A percentile compares a stretch with the other conserved stretches of the same genome.
Evolutionary conservation across 2,113 vertebrate species (phyloP).

Genomic region (Conger conger): DNA sequence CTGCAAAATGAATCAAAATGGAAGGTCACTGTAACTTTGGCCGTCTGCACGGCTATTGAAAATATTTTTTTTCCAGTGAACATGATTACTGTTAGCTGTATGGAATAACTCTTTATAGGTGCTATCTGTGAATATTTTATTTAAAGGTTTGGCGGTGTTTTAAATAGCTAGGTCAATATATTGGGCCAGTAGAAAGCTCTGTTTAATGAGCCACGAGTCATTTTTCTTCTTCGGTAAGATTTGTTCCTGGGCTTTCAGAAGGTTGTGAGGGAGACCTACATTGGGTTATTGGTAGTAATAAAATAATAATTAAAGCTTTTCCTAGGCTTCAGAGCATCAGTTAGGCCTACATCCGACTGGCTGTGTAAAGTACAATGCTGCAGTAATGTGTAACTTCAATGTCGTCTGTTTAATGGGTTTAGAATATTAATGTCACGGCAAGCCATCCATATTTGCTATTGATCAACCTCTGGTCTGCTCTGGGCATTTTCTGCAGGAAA

Average conservation of each 20-base stretch:
- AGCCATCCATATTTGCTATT: background rate
- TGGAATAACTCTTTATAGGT: no score
- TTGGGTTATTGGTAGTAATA: background rate
- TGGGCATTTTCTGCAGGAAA: background rate
- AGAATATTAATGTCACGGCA: background rate
- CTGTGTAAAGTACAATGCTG: background rate
- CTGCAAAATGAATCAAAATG: background rate
- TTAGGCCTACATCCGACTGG: background rate
- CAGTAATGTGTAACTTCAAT: background rate
- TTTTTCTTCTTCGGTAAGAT: background rate
- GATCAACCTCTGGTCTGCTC: background rate
- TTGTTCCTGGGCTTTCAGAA: background rate
- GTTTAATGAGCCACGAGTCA: background rate
- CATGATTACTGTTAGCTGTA: background rate
- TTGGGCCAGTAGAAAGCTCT: background rate
- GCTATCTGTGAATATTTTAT: no score
- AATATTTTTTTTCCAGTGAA: background rate
- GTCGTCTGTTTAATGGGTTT: background rate
- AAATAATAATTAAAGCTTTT: background rate
- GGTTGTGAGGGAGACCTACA: background rate
- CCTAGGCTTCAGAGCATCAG: background rate
- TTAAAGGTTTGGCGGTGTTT: no score
- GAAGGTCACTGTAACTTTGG: background rate
- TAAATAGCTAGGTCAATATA: no score
- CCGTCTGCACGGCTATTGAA: background rate